Evolutionary conservation across 2,797 vertebrate genomes (phyloP).

Genomic region (Sebastes steindachneri): DNA sequence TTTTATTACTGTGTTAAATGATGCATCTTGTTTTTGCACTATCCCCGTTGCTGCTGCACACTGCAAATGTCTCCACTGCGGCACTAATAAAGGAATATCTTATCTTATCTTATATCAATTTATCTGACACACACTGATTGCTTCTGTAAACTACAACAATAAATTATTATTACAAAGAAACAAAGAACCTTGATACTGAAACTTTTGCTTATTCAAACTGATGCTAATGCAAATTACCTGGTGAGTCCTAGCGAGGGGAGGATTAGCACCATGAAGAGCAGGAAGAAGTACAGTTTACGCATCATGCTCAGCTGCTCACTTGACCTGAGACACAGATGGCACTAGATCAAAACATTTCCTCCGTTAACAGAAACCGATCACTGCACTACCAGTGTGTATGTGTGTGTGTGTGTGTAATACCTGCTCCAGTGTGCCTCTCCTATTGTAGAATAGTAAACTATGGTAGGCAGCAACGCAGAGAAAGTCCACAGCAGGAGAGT

Average conservation of each 20-base stretch:
- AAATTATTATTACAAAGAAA: background rate
- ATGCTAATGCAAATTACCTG: slow-evolving; percentile 81
- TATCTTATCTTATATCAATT: background rate
- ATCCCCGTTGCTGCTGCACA: too few species aligned
- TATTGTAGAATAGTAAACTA: slow-evolving; percentile 94
- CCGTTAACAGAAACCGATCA: background rate
- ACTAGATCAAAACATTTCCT: slow-evolving; percentile 11
- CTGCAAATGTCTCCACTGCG: too few species aligned
- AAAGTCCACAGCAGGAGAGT: slow-evolving; percentile 95
- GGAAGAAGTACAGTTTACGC: slow-evolving; percentile 95
- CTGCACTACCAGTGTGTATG: background rate
- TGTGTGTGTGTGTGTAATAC: slow-evolving; percentile 71
- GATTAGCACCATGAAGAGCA: slow-evolving; percentile 97
- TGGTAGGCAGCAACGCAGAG: slow-evolving; percentile 90
- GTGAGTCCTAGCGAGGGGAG: slow-evolving; percentile 96
- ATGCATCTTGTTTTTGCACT: too few species aligned
- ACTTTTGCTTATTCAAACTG: background rate
- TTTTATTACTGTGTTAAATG: too few species aligned
- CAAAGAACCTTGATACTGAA: background rate
- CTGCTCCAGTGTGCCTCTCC: slow-evolving; percentile 96
- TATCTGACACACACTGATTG: background rate
- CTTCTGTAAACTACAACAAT: background rate
- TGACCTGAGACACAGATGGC: slow-evolving; percentile 81
- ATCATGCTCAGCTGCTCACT: slow-evolving; percentile 94
- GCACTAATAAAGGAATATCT: too few species aligned